Evolutionary conservation across 2,113 vertebrate genomes (phyloP).

Genomic region (Emydura subglobosa): DNA sequence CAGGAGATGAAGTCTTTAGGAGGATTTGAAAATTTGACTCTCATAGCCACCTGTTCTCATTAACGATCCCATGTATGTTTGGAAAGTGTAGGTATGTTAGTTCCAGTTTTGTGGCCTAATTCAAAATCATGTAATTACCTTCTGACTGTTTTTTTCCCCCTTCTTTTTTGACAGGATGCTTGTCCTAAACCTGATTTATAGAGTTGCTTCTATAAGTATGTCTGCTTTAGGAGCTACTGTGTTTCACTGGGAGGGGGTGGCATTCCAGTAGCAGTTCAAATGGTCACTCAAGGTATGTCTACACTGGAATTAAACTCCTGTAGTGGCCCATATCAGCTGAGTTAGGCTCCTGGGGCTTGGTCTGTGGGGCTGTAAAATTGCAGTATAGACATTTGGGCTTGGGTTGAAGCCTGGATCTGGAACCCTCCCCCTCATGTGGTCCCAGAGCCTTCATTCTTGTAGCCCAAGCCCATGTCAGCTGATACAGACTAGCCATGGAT

Average conservation of each 20-base stretch:
- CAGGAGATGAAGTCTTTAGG: not conserved
- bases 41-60: not conserved
- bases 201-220: not conserved
- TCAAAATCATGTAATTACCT: not conserved
- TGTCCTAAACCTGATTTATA: not conserved
- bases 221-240: not conserved
- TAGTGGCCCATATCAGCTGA: not conserved
- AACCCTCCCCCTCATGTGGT: no score
- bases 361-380: not conserved
- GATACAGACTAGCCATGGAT: not conserved
- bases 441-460: not conserved
- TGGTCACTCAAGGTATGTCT: not conserved
- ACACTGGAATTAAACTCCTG: not conserved
- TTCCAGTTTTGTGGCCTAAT: not conserved
- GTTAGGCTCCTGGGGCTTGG: not conserved
- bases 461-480: not conserved
- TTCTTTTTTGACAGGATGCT: not conserved
- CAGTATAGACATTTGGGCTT: not conserved
- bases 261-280: not conserved
- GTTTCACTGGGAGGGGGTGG: not conserved
- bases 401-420: not conserved
- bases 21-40: not conserved
- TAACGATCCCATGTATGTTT: not conserved
- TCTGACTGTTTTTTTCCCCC: not conserved
- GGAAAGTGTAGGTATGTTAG: not conserved